Conservation (phyloP, 2,797 vertebrate genomes). For the Nothura maculosa region DNA sequence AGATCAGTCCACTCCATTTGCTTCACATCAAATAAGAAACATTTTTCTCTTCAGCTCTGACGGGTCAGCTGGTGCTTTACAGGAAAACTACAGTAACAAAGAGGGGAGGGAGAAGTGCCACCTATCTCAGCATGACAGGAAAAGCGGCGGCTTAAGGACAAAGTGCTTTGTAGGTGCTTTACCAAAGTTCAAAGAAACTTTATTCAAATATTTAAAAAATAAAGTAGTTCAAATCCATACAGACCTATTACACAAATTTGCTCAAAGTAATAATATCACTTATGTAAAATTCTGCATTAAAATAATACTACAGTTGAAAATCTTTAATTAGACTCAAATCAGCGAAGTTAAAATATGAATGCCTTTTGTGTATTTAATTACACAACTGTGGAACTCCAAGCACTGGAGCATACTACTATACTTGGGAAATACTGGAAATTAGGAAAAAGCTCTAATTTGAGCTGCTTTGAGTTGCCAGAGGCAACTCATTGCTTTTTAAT, state of each 20-base stretch:
- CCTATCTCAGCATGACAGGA: not conserved
- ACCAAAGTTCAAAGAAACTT: not conserved
- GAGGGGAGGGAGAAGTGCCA: not conserved
- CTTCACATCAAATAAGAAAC: not conserved
- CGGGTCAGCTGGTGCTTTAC: not conserved
- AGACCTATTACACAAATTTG: not conserved
- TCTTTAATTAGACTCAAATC: not conserved
- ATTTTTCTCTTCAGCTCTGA: conserved; percentile 18
- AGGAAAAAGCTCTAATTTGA: not conserved
- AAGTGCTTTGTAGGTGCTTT: not conserved
- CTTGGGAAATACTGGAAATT: not conserved
- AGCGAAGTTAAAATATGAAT: not conserved
- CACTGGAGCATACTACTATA: not conserved
- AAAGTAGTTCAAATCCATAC: not conserved
- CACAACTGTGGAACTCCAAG: not conserved
- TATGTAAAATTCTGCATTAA: not conserved
- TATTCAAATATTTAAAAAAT: not conserved
- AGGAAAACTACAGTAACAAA: not conserved
- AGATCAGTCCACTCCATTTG: not conserved
- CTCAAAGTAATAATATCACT: not conserved
- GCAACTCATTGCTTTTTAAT: not conserved
- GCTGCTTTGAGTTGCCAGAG: not conserved
- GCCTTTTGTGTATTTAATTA: not conserved
- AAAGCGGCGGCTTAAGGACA: not conserved
- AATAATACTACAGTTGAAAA: not conserved